Evolutionary conservation across 1,140 invertebrate genomes (phyloP), one percentile per base, ranked within the genome.

Genomic region (Cheumatopsyche charites): DNA sequence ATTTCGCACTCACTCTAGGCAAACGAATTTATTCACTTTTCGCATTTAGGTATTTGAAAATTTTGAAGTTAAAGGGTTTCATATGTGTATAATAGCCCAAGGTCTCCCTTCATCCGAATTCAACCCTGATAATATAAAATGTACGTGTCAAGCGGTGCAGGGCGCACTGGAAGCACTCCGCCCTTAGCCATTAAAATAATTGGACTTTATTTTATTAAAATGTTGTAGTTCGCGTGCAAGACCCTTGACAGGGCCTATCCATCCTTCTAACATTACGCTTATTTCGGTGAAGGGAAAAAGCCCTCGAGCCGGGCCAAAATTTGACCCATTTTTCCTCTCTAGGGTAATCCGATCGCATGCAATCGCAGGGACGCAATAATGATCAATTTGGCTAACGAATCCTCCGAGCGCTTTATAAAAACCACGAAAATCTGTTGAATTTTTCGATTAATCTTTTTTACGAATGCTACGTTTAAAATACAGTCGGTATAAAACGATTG

Each of bases 121-220:
- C n/a, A n/a, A n/a, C n/a, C 29, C 21, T 58, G 23, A 25, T n/a
- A 58, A 58, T 58, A 25, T 58, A 25, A 7, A 23, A 25, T 7
- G 7, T 15, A 66, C 41, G 43, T 43, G 19, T 42, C 17, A 26
- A 66, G 49, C 36, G 47, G 19, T 52, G 70, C 26, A 61, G 62
- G 69, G 21, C 61, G 15, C 61, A 7, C 25, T 26, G 29, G 15
- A 25, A 6, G 4, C 42, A 26, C 15, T 17, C 62, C 62, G 45
- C 70, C 70, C 70, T 41, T 41, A 1, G 23, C 70, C 62, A 72
- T 72, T 72, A 72, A 72, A 72, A 72, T 72, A 72, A 72, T 72
- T 72, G 70, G 62, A 72, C 43, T 72, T 72, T 66, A 72, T 72
- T 36, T 36, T 72, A 72, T 72, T 72, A 72, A 72, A 72, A 72